Evolutionary conservation across 1,140 invertebrate genomes (phyloP).

Genomic region (Harlomillsia oculata): DNA sequence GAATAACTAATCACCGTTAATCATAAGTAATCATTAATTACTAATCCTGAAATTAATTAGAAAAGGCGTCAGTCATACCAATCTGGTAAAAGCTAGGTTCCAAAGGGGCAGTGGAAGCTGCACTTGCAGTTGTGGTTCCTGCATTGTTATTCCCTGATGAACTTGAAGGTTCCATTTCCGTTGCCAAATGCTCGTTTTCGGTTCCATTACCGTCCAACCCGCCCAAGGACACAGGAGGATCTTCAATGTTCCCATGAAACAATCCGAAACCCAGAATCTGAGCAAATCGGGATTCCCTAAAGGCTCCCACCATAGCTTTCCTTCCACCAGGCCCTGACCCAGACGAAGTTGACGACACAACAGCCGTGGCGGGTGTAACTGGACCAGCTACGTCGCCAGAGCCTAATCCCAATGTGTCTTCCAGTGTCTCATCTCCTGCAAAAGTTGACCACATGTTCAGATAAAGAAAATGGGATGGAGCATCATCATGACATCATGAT

Average conservation of each 20-base stretch:
- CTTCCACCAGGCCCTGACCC: no score
- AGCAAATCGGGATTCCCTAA: conserved; percentile 26
- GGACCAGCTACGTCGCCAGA: conserved; percentile 2
- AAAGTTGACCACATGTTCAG: no score
- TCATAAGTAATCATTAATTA: no score
- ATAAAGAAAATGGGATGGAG: not conserved
- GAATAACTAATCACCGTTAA: no score
- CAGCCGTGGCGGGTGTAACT: not conserved
- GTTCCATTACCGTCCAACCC: not conserved
- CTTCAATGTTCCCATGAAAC: not conserved
- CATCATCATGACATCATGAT: not conserved
- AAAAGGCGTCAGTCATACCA: no score
- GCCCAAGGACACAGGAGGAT: conserved; percentile 24
- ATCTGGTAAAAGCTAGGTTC: conserved; percentile 33
- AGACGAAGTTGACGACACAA: not conserved
- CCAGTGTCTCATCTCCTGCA: conserved; percentile 15
- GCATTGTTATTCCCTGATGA: not conserved
- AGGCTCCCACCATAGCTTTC: conserved; percentile 4
- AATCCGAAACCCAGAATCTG: conserved; percentile 25
- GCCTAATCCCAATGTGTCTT: conserved; percentile 12
- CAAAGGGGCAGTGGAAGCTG: conserved; percentile 3
- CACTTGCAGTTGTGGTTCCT: not conserved
- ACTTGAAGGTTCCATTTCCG: not conserved
- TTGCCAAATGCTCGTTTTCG: conserved; percentile 1
- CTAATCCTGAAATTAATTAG: no score